Evolutionary conservation across 2,888 invertebrate species (phyloP), one percentile per base, ranked within the genome.

Genomic region (Trilocha varians): DNA sequence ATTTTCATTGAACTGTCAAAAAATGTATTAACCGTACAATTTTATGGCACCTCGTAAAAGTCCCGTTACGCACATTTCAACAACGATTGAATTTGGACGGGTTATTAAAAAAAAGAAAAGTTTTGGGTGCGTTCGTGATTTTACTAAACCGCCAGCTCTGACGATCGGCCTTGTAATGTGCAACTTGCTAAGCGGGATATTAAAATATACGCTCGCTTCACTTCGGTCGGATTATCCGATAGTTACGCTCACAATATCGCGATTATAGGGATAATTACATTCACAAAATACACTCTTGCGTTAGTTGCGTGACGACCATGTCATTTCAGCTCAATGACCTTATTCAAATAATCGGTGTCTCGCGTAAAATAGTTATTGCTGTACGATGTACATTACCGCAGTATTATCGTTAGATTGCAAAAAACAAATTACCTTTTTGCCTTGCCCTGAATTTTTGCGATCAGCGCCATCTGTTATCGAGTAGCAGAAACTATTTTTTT

Each of bases 91-190:
- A 60, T 55, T 65, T 53, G 41, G 55, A 40, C 45, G 62, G 53
- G 34, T 32, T 40, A 35, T 35, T 25, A 35, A 40, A 25, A 52
- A 55, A 53, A 47, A 45, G 8, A 39, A 45, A 18, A 32, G 34
- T 42, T 40, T 39, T 39, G 36, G 41, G 11, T 39, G 39, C 36
- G 44, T 47, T 48, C 41, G 38, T 39, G 16, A 44, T 42, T 44
- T 49, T 45, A 46, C 45, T 57, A 67, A 65, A 70, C 80, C 70
- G 67, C 80, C 74, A 67, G n/a, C 62, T 61, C 78, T 70, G 62
- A 54, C 49, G 64, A 63, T 65, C 73, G 75, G 79, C 78, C 78
- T 79, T 82, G 78, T 80, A 78, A 70, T 78, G 78, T 65, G 68
- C 62, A 62, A 66, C 63, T 65, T 65, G 60, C 61, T 54, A 34